Conservation (phyloP, 30 jellyfish, hydroid and myxozoan genomes). For the Hydractinia symbiolongicarpus region DNA sequence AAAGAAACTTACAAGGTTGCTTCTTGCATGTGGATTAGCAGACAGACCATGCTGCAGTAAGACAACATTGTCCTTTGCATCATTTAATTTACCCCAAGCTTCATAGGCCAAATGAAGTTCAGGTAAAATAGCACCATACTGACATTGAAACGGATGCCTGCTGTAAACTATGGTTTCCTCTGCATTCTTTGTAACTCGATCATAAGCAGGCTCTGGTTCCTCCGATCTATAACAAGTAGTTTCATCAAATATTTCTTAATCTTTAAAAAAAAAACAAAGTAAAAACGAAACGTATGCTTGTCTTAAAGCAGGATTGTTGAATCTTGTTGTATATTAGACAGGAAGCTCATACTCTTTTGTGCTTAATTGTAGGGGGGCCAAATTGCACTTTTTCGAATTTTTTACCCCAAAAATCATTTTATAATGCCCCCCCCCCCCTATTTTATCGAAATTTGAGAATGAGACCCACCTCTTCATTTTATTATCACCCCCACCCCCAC, state of each 20-base stretch:
- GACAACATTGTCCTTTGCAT: slow-evolving; percentile 49
- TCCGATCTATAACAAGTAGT: background rate
- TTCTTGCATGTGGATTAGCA: slow-evolving; percentile 71
- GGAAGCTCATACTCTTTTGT: too few species aligned
- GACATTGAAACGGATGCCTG: slow-evolving; percentile 42
- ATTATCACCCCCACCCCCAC: too few species aligned
- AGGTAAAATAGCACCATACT: slow-evolving; percentile 60
- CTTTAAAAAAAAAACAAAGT: background rate
- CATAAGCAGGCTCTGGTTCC: slow-evolving; percentile 71
- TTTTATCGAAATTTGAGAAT: too few species aligned
- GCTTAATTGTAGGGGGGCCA: too few species aligned
- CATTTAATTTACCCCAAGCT: slow-evolving; percentile 76
- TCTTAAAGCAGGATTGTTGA: background rate
- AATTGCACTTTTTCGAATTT: too few species aligned
- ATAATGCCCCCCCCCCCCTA: too few species aligned
- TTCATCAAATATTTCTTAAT: background rate
- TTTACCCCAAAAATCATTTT: too few species aligned
- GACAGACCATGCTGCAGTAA: slow-evolving; percentile 62
- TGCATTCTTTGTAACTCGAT: slow-evolving; percentile 15
- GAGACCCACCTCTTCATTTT: too few species aligned
- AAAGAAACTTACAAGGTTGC: slow-evolving; percentile 43
- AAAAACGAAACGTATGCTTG: background rate
- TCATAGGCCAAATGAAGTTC: slow-evolving; percentile 59
- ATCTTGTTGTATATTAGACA: background rate
- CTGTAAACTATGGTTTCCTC: slow-evolving; percentile 46